Evolutionary conservation across 2,113 vertebrate genomes (phyloP).

Genomic region (Bostrychus sinensis): DNA sequence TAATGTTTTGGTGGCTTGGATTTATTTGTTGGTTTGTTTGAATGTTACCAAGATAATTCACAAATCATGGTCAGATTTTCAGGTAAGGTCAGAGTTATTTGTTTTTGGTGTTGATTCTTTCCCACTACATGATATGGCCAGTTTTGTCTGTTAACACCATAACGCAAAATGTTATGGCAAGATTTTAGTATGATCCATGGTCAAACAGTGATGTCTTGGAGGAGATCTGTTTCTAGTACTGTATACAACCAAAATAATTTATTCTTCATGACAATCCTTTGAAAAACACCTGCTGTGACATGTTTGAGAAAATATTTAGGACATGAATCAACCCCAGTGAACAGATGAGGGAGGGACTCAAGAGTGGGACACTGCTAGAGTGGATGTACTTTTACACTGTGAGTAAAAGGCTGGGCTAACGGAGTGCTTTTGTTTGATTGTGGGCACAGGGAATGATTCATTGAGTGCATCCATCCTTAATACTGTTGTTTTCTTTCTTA

Average conservation of each 20-base stretch:
- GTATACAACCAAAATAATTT: background rate
- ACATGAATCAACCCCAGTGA: conserved; percentile 3
- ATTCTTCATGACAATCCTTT: conserved; percentile 38
- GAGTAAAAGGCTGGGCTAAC: conserved; percentile 31
- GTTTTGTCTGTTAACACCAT: background rate
- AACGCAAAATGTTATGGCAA: background rate
- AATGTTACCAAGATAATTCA: too few relatives aligned
- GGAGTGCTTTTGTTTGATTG: conserved; percentile 55
- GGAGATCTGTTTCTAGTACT: background rate
- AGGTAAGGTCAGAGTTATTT: too few relatives aligned
- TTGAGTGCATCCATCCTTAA: conserved; percentile 41
- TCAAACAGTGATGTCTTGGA: too few relatives aligned
- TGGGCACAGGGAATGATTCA: conserved; percentile 34
- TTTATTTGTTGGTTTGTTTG: too few relatives aligned
- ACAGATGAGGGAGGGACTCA: background rate
- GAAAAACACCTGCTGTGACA: conserved; percentile 27
- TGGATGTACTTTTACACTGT: conserved; percentile 33
- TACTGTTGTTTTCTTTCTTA: conserved; percentile 33
- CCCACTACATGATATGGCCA: too few relatives aligned
- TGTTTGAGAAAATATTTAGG: conserved; percentile 1
- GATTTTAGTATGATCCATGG: too few relatives aligned
- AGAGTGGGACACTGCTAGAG: conserved; percentile 30
- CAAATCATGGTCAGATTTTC: too few relatives aligned
- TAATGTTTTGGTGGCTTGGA: background rate
- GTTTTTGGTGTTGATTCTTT: too few relatives aligned